These are phyloP conservation scores for Saturnia pavonia DNA, from an alignment of 2,888 invertebrate genomes.

Conservation along the genomic window DNA sequence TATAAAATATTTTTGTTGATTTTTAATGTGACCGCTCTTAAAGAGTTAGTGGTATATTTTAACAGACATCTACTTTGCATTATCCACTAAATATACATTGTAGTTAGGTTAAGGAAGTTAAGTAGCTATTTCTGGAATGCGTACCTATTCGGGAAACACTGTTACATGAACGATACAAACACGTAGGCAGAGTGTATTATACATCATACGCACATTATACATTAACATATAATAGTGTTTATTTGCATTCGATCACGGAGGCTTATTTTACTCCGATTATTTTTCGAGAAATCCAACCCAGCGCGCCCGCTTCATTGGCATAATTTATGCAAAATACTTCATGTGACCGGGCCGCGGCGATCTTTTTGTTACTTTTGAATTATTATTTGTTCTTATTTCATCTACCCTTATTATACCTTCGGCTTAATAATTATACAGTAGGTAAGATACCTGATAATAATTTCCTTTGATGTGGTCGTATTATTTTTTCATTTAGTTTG, in stretches of 20 bases:
- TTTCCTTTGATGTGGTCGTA: neutral
- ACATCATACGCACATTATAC: constrained; percentile 61
- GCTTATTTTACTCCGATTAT: constrained; percentile 71
- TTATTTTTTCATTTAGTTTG: neutral
- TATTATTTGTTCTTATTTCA: constrained; percentile 46
- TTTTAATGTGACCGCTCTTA: constrained; percentile 19
- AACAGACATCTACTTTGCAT: constrained; percentile 23
- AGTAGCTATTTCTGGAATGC: constrained; percentile 54
- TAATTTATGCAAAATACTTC: constrained; percentile 77
- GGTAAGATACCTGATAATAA: constrained; percentile 3
- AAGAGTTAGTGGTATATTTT: constrained; percentile 18
- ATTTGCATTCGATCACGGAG: constrained; percentile 70
- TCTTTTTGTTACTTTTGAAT: constrained; percentile 51
- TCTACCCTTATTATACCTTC: constrained; percentile 18
- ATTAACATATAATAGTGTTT: constrained; percentile 78
- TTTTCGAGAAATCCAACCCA: constrained; percentile 68
- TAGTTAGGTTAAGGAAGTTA: constrained; percentile 43
- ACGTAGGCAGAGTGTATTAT: constrained; percentile 43
- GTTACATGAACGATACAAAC: constrained; percentile 59
- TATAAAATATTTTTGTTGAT: neutral
- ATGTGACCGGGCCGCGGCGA: constrained; percentile 64
- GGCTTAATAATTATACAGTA: constrained; percentile 9
- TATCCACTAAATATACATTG: constrained; percentile 28
- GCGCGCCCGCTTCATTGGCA: constrained; percentile 55
- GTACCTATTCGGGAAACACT: constrained; percentile 57